Percentiles rank a stretch among this genome's conserved stretches.
Evolutionary conservation across 2,888 invertebrate species (phyloP).

Genomic region (Mythimna ferrago): DNA sequence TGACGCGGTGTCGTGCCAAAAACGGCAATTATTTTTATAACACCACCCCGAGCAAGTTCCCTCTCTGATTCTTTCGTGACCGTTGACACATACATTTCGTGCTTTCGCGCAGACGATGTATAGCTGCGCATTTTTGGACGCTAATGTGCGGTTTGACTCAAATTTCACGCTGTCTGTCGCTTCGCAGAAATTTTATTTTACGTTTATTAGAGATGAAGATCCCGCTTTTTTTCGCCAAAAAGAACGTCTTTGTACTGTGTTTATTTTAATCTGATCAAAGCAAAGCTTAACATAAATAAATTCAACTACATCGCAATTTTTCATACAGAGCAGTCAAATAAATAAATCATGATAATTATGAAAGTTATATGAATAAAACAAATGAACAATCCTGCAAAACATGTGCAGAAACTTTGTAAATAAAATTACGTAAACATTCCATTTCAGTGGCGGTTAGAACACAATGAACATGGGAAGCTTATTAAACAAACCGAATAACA

Average conservation of each 20-base stretch:
- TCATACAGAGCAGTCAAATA: not conserved
- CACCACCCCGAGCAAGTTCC: slow-evolving; percentile 72
- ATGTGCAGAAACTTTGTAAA: slow-evolving; percentile 38
- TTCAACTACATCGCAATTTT: not conserved
- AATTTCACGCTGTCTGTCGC: slow-evolving; percentile 26
- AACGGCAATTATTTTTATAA: slow-evolving; percentile 87
- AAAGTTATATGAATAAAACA: slow-evolving; percentile 20
- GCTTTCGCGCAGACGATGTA: slow-evolving; percentile 40
- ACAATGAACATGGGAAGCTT: slow-evolving; percentile 49
- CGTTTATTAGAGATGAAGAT: slow-evolving; percentile 15
- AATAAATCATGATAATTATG: slow-evolving; percentile 5
- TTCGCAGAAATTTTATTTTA: slow-evolving; percentile 12
- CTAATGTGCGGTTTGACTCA: slow-evolving; percentile 44
- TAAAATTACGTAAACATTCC: slow-evolving; percentile 24
- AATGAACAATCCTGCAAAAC: slow-evolving; percentile 31
- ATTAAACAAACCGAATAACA: slow-evolving; percentile 64
- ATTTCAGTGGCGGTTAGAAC: slow-evolving; percentile 27
- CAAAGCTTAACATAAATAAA: slow-evolving; percentile 6
- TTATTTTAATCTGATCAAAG: slow-evolving; percentile 19
- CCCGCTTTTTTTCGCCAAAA: slow-evolving; percentile 3
- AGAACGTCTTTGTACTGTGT: not conserved
- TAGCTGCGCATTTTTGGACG: slow-evolving; percentile 34
- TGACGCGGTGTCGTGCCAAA: slow-evolving; percentile 89
- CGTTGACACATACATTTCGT: slow-evolving; percentile 59
- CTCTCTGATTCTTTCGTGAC: slow-evolving; percentile 66